Base-by-base conservation (phyloP, 1,140 invertebrate genomes). In the Aphelenchoides fujianensis region DNA sequence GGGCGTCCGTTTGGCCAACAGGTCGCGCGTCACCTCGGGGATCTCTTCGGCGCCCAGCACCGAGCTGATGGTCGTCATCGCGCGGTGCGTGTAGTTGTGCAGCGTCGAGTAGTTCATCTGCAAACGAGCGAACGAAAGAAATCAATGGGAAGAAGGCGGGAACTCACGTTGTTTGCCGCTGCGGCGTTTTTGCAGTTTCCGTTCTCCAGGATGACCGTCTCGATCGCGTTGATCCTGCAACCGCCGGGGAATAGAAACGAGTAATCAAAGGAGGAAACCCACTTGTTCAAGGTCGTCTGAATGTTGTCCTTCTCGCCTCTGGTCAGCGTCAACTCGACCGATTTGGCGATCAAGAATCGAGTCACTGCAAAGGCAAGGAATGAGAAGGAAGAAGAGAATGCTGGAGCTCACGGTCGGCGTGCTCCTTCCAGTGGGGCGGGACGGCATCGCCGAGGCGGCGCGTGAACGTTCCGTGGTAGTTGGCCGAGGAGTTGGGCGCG, bases 61-160 rank as follows among this genome's bases (percentile, higher is more conserved):
- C 34, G 28, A 30, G 28, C 5, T 5, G 34, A 59, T 59, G 12
- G 55, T 59, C 7, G 7, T 5, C 55, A 59, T 59, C 19, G 55
- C 55, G 28, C 55, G 5, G 23, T 59, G 55, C 5, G 55, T 59
- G 19, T 59, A 59, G 19, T 59, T 59, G 55, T 59, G 55, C 55
- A 59, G 23, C 28, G 55, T 59, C 5, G 55, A 59, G 19, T 59
- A 59, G 55, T 59, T 59, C 12, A 59, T 59, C 55, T 19, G 55
- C n/a, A n/a, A n/a, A n/a, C n/a, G n/a, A n/a, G n/a, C n/a, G n/a
- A 7, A 59, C 12, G 5, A 48, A n/a, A 48, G 41, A 48, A 16
- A 48, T 16, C 41, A 48, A 48, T 12, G 12, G 23, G 12, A 12
- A 48, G 12, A 48, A 48, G 12, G 12, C 12, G 12, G 12, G 12